Percentiles rank a stretch among this genome's conserved stretches.
Conservation (phyloP, 2,797 vertebrate species). For the Poecilia gillii region DNA sequence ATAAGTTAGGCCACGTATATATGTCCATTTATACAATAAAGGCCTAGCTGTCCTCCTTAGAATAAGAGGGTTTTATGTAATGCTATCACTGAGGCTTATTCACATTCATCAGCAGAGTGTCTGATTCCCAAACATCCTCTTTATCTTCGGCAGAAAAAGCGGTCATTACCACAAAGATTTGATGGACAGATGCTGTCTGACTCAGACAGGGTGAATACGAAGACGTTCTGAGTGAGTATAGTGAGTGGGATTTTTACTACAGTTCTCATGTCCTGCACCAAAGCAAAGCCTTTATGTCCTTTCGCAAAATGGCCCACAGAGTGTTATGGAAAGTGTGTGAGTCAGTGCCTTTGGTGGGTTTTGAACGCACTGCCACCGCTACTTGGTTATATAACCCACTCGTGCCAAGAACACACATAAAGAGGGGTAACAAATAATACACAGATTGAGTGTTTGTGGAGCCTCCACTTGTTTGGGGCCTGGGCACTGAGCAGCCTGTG, state of each 20-base stretch:
- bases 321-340: conserved; percentile 30
- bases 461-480: conserved; percentile 57
- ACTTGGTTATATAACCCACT: conserved; percentile 62
- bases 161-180: conserved; percentile 17
- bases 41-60: conserved; percentile 57
- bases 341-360: conserved; percentile 55
- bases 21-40: conserved; percentile 49
- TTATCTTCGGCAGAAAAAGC: conserved; percentile 32
- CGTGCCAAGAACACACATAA: conserved; percentile 23
- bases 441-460: conserved; percentile 38
- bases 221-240: conserved; percentile 40
- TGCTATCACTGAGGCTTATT: conserved; percentile 69
- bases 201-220: conserved; percentile 42
- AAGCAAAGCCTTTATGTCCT: conserved; percentile 46
- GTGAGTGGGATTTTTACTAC: conserved; percentile 30
- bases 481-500: conserved; percentile 38
- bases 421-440: conserved; percentile 28
- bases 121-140: conserved; percentile 42
- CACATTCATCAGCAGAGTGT: conserved; percentile 61
- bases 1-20: conserved; percentile 8
- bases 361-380: conserved; percentile 44
- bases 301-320: conserved; percentile 37
- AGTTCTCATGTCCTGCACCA: conserved; percentile 40
- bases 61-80: conserved; percentile 69
- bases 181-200: conserved; percentile 42